Evolutionary conservation across 2,888 invertebrate species (phyloP).

Genomic region (Ecdyonurus torrentis): DNA sequence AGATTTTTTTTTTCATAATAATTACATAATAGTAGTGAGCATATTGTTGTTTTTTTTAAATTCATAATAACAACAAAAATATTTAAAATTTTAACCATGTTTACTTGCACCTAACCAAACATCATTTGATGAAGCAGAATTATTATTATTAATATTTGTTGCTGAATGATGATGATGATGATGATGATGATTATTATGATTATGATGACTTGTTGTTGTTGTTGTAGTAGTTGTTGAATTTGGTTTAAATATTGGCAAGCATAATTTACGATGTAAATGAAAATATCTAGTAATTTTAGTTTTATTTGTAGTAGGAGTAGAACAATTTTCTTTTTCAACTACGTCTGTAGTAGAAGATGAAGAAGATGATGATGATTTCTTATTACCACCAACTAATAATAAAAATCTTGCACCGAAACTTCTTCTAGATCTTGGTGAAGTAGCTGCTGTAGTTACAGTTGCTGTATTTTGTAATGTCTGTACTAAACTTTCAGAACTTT

Average conservation of each 20-base stretch:
- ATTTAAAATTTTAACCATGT: neutral
- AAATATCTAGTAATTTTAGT: constrained; percentile 41
- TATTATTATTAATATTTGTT: neutral
- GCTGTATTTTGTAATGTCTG: neutral
- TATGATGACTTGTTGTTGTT: too few species aligned
- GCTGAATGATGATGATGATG: too few species aligned
- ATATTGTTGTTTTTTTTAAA: too few species aligned
- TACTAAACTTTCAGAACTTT: constrained; percentile 25
- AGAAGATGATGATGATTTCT: neutral
- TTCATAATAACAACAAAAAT: too few species aligned
- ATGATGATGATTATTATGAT: neutral
- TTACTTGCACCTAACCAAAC: neutral
- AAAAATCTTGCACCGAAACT: neutral
- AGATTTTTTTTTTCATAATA: too few species aligned
- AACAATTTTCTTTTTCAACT: constrained; percentile 5
- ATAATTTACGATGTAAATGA: constrained; percentile 47
- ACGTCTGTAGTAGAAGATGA: neutral
- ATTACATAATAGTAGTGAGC: too few species aligned
- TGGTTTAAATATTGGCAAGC: constrained; percentile 28
- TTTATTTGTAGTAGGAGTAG: neutral
- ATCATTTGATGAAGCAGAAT: neutral
- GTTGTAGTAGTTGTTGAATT: too few species aligned
- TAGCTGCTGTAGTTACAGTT: constrained; percentile 6
- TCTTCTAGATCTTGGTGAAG: neutral
- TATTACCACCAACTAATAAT: neutral